A percentile compares a stretch with the other conserved stretches of the same genome.
Evolutionary conservation across 2,797 vertebrate genomes (phyloP).

Genomic region (Myotis myotis): DNA sequence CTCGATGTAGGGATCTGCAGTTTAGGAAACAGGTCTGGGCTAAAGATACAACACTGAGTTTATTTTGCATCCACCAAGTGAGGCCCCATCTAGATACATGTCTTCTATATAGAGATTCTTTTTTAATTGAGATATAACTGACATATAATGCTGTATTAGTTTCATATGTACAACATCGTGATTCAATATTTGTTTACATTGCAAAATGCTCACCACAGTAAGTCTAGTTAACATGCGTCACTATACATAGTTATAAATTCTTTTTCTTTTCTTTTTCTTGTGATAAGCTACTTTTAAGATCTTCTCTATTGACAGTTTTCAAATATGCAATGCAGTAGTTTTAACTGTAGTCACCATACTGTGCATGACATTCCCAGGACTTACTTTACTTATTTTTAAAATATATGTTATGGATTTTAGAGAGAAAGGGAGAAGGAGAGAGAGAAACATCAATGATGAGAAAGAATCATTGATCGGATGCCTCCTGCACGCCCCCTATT

Average conservation of each 20-base stretch:
- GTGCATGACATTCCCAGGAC: neutral
- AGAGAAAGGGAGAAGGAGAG: too few relatives aligned
- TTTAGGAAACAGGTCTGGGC: neutral
- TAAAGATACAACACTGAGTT: neutral
- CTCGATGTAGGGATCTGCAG: neutral
- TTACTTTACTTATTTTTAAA: neutral
- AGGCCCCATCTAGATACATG: neutral
- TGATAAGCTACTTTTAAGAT: neutral
- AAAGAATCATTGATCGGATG: too few relatives aligned
- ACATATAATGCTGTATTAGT: neutral
- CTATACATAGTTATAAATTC: neutral
- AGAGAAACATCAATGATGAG: too few relatives aligned
- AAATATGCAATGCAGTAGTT: neutral
- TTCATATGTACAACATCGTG: neutral
- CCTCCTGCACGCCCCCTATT: too few relatives aligned
- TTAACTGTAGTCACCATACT: neutral
- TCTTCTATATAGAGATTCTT: neutral
- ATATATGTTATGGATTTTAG: too few relatives aligned
- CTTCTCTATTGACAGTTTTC: neutral
- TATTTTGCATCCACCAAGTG: neutral
- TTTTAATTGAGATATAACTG: neutral
- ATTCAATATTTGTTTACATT: neutral
- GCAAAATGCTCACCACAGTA: neutral
- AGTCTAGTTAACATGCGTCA: neutral
- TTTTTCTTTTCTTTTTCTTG: neutral